A percentile compares a stretch with the other conserved stretches of the same genome.
Evolutionary conservation across 2,888 invertebrate species (phyloP).

Genomic region (Caenorhabditis wallacei): DNA sequence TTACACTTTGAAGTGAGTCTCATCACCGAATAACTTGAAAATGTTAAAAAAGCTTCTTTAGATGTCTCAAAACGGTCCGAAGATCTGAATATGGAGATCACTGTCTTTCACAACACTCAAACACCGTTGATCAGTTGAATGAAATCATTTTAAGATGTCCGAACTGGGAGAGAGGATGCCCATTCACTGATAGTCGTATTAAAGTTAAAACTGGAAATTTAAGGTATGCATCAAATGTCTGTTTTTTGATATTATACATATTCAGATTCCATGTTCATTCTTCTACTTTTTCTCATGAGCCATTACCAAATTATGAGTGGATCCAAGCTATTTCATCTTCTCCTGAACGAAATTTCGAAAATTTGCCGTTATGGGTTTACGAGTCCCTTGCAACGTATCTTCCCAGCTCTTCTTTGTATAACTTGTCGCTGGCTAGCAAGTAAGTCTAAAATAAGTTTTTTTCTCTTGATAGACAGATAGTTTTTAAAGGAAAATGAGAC

Average conservation of each 20-base stretch:
- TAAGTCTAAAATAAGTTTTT: neutral
- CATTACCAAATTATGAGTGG: neutral
- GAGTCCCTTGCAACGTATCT: constrained; percentile 45
- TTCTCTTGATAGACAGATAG: neutral
- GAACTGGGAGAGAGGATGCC: constrained; percentile 66
- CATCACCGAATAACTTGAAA: no score
- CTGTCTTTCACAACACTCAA: constrained; percentile 60
- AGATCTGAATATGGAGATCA: constrained; percentile 59
- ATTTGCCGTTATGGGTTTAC: constrained; percentile 60
- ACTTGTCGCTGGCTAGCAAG: constrained; percentile 52
- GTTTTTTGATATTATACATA: neutral
- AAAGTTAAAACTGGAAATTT: constrained; percentile 24
- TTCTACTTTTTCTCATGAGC: constrained; percentile 17
- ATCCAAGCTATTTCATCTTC: neutral
- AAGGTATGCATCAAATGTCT: constrained; percentile 1
- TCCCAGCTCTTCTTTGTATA: constrained; percentile 62
- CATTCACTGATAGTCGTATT: constrained; percentile 37
- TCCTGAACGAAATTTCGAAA: constrained; percentile 14
- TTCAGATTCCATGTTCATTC: constrained; percentile 37
- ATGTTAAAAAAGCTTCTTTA: constrained; percentile 6
- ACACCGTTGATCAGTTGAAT: constrained; percentile 57
- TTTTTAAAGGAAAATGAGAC: constrained; percentile 43
- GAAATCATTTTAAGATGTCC: constrained; percentile 68
- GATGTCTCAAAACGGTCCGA: constrained; percentile 57
- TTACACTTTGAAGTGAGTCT: constrained; percentile 51